A percentile compares a stretch with the other conserved stretches of the same genome.
These are phyloP conservation scores for Sapayoa aenigma DNA, from an alignment of 2,113 vertebrate genomes.

Conservation along the genomic window DNA sequence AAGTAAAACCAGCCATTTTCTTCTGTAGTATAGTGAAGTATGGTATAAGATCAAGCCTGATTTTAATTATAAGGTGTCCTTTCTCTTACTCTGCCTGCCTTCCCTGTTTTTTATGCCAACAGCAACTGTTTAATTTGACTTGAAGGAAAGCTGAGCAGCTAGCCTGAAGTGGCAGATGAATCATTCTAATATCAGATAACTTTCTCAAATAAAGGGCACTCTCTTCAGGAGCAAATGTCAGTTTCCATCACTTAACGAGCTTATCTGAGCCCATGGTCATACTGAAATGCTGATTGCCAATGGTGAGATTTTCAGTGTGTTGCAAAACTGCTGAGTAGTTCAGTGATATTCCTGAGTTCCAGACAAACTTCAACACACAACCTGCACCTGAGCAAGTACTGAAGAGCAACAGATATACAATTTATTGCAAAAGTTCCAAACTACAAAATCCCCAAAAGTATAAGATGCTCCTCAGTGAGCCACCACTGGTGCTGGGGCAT, in stretches of 20 bases:
- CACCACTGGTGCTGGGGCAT: neutral
- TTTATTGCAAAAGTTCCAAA: neutral
- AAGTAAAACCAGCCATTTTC: conserved; percentile 26
- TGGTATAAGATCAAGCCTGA: neutral
- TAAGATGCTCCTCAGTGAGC: neutral
- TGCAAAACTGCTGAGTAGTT: neutral
- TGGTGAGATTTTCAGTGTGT: neutral
- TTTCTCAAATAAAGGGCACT: conserved; percentile 27
- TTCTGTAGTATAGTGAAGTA: neutral
- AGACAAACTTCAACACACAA: neutral
- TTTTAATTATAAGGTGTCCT: conserved; percentile 43
- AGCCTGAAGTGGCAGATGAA: conserved; percentile 44
- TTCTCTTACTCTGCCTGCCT: conserved; percentile 19
- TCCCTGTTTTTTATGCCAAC: conserved; percentile 26
- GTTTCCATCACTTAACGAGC: conserved; percentile 32
- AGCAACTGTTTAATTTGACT: conserved; percentile 37
- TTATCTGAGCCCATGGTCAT: neutral
- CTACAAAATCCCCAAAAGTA: fast-evolving
- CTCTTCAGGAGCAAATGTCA: conserved; percentile 19
- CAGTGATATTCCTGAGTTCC: neutral
- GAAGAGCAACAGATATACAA: neutral
- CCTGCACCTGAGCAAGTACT: neutral
- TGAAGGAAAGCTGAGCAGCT: conserved; percentile 21
- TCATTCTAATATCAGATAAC: conserved; percentile 41
- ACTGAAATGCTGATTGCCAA: neutral